Conservation (phyloP, 2,888 invertebrate species). For the Pollenia angustigena region DNA sequence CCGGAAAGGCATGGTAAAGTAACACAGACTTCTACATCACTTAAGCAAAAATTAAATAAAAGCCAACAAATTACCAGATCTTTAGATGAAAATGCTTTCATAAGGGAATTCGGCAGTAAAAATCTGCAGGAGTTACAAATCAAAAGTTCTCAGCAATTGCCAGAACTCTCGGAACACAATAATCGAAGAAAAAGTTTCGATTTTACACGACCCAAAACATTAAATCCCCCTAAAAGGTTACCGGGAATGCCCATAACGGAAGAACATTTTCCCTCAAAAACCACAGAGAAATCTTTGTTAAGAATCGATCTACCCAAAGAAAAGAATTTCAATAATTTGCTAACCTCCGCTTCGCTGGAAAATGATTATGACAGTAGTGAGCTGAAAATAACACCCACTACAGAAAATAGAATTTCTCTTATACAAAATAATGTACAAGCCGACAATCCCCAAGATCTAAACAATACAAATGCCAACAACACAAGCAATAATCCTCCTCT, state of each 20-base stretch:
- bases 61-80: constrained; percentile 87
- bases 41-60: constrained; percentile 85
- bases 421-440: constrained; percentile 84
- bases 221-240: constrained; percentile 86
- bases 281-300: constrained; percentile 63
- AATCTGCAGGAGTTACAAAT: constrained; percentile 80
- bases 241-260: constrained; percentile 83
- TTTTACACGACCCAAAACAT: constrained; percentile 86
- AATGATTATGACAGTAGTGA: constrained; percentile 76
- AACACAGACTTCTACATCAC: constrained; percentile 45
- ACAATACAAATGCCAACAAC: constrained; percentile 74
- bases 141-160: constrained; percentile 80
- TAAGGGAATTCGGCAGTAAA: constrained; percentile 87
- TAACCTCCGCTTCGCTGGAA: constrained; percentile 60
- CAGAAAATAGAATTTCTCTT: constrained; percentile 87
- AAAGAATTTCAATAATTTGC: constrained; percentile 69
- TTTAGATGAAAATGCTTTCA: constrained; percentile 90
- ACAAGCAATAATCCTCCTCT: constrained; percentile 63
- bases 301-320: constrained; percentile 69
- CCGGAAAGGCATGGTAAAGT: constrained; percentile 56
- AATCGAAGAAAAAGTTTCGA: constrained; percentile 86
- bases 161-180: constrained; percentile 77
- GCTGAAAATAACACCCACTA: constrained; percentile 86
- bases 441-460: constrained; percentile 75
- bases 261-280: constrained; percentile 78